phyloP scores from a whole-genome alignment of 2,888 invertebrate species.

The Prenolepis imparis region DNA sequence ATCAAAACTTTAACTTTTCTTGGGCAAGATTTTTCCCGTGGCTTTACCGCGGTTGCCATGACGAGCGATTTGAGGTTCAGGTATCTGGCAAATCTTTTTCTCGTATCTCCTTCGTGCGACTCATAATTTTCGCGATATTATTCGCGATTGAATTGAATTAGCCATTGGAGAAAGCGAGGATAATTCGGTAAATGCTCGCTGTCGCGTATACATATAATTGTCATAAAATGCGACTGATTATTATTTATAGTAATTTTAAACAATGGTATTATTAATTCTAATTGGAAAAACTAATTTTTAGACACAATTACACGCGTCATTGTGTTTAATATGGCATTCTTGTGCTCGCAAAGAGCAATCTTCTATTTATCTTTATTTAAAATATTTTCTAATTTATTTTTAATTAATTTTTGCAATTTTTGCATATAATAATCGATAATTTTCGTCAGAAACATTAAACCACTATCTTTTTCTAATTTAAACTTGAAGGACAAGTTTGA shows the following conservation, averaged over 20 bases:
- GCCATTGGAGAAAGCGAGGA: neutral
- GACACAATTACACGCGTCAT: neutral
- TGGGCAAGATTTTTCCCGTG: constrained; percentile 47
- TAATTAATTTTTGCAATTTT: neutral
- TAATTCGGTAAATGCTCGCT: neutral
- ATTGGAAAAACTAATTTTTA: neutral
- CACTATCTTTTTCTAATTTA: neutral
- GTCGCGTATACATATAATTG: neutral
- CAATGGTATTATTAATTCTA: neutral
- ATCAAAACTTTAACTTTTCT: constrained; percentile 59
- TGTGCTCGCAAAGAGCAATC: neutral
- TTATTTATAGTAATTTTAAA: neutral
- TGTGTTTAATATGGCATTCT: neutral
- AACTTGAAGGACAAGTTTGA: neutral
- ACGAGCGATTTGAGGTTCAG: constrained; percentile 22
- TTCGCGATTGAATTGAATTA: constrained; percentile 19
- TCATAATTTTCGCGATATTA: constrained; percentile 37
- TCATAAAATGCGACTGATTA: neutral
- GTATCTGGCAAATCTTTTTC: constrained; percentile 18
- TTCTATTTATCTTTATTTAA: neutral
- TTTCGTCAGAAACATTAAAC: neutral
- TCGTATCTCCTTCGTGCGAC: neutral
- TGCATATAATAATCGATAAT: neutral
- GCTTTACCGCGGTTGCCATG: constrained; percentile 18
- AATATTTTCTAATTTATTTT: neutral